phyloP scores from a whole-genome alignment of 2,113 vertebrate species.

The Prochilodus magdalenae region DNA sequence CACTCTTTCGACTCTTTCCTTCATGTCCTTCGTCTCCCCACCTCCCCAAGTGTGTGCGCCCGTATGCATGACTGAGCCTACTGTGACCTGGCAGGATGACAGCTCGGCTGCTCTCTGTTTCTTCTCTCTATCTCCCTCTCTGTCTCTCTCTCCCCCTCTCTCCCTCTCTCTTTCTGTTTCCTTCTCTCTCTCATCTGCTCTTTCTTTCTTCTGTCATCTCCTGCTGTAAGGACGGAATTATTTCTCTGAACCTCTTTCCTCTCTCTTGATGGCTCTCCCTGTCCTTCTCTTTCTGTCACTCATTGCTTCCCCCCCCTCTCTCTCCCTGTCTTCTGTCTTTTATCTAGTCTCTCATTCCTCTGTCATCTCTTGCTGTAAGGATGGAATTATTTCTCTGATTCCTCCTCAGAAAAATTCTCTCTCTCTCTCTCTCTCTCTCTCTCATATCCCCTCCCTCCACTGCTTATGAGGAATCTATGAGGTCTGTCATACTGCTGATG shows the following conservation, averaged over 20 bases:
- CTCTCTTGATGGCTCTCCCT: background rate
- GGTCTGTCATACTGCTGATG: background rate
- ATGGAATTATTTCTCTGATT: background rate
- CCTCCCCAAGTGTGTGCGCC: conserved; percentile 38
- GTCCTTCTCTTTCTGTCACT: background rate
- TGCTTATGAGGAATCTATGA: background rate
- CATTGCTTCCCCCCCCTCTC: background rate
- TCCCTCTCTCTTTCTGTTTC: background rate
- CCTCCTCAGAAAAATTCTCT: background rate
- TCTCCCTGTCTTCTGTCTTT: background rate
- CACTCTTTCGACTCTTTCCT: conserved; percentile 26
- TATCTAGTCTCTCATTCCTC: background rate
- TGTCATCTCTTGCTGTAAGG: conserved; percentile 4
- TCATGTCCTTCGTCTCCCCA: conserved; percentile 26
- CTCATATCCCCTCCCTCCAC: background rate
- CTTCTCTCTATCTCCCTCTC: conserved; percentile 1
- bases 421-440: background rate
- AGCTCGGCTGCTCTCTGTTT: conserved; percentile 28
- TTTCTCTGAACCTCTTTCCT: background rate
- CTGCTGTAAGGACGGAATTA: conserved; percentile 6
- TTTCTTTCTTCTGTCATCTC: background rate
- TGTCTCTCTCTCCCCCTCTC: background rate
- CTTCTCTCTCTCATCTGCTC: background rate
- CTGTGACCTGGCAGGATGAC: conserved; percentile 62
- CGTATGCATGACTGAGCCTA: conserved; percentile 55